These are phyloP conservation scores for Nasonia vitripennis DNA, from an alignment of 1,140 invertebrate genomes.

Conservation along the genomic window DNA sequence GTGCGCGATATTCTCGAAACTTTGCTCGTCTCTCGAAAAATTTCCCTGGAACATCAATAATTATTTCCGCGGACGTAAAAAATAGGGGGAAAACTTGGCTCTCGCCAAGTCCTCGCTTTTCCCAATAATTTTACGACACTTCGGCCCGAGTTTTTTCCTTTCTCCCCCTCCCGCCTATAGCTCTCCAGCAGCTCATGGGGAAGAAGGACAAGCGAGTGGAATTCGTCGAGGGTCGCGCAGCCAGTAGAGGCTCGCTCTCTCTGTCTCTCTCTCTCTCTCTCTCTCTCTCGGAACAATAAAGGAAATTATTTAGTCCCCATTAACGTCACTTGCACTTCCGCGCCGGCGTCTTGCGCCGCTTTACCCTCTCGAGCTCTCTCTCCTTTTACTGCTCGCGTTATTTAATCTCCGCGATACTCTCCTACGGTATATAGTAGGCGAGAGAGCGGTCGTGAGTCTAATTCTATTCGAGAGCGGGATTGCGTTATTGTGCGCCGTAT, in stretches of 20 bases:
- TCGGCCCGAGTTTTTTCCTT: conserved; percentile 41
- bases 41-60: conserved; percentile 14
- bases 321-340: conserved; percentile 71
- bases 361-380: neutral
- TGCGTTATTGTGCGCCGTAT: neutral
- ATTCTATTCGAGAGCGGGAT: neutral
- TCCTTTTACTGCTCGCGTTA: conserved; percentile 3
- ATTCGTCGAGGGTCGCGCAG: conserved; percentile 58
- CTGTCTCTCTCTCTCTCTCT: neutral
- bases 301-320: conserved; percentile 72
- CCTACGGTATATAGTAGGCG: neutral
- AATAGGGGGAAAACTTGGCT: neutral
- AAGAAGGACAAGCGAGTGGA: conserved; percentile 52
- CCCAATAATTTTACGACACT: conserved; percentile 46
- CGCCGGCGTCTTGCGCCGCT: conserved; percentile 62
- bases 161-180: neutral
- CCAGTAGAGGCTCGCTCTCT: conserved; percentile 26
- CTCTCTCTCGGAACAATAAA: conserved; percentile 58
- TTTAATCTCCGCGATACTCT: conserved; percentile 3
- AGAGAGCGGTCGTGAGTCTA: neutral
- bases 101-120: too few species aligned
- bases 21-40: neutral
- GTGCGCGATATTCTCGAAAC: neutral
- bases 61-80: conserved; percentile 35
- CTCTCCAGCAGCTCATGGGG: conserved; percentile 30